Base-by-base conservation (phyloP, 2,888 invertebrate genomes). In the Polydesmus complanatus region DNA sequence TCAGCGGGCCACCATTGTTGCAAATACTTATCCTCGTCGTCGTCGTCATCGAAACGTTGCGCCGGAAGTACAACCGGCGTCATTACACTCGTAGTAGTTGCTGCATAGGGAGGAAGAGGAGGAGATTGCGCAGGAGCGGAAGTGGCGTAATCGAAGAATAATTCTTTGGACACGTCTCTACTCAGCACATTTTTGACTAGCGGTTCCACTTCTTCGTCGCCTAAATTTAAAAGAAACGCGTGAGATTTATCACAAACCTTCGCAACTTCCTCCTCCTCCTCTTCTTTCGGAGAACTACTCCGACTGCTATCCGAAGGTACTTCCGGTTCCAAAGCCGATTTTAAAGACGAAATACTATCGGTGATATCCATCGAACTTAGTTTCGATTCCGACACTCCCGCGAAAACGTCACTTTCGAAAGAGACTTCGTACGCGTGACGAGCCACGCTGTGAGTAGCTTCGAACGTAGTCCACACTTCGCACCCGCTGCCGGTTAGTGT, bases 121-220 rank as follows among this genome's bases (percentile, higher is more conserved):
- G n/a, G n/a, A n/a, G n/a, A n/a, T n/a, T n/a, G n/a, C n/a, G n/a
- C n/a, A n/a, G n/a, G n/a, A n/a, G n/a, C n/a, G n/a, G n/a, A n/a
- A n/a, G n/a, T n/a, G n/a, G n/a, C 37, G 37, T 5, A 37, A 37
- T 5, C 37, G 37, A 37, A 5, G 5, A 37, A 37, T 8, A 8
- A 8, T 8, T 37, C 37, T 37, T 14, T 37, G 37, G 37, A 37
- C 14, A 37, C 14, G 14, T 37, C 37, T 37, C 37, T 37, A 14
- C 37, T 37, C 14, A 37, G 14, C 5, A 37, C 59, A n/a, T 26
- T 54, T n/a, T 18, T n/a, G 8, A 59, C 59, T 23, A 59, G 53
- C 3, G 59, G 59, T 53, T 59, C 59, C 21, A 59, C 59, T 23
- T 59, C 59, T 50, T 59, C 59, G 59, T 59, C 59, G n/a, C 37